phyloP scores from a whole-genome alignment of 2,888 invertebrate genomes.

The Leptothorax acervorum region DNA sequence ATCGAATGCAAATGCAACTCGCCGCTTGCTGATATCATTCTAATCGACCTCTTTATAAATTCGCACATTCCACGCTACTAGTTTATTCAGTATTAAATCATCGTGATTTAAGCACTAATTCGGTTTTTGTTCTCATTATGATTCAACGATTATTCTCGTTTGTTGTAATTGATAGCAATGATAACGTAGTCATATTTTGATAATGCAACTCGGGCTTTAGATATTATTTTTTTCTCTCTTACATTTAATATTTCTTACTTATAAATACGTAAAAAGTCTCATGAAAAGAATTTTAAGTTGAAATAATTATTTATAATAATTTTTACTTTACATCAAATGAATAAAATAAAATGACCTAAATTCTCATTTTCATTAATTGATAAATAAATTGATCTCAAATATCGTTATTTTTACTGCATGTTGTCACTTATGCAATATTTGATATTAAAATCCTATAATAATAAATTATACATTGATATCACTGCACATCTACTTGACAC shows the following conservation, averaged over 20 bases:
- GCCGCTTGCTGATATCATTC: slow-evolving; percentile 43
- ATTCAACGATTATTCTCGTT: slow-evolving; percentile 8
- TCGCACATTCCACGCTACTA: slow-evolving; percentile 26
- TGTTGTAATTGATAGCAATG: not conserved
- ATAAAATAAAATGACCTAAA: not conserved
- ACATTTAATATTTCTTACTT: no score
- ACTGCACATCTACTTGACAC: not conserved
- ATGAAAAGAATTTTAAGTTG: not conserved
- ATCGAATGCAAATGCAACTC: slow-evolving; percentile 48
- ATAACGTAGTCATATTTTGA: not conserved
- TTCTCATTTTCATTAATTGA: not conserved
- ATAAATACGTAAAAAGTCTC: not conserved
- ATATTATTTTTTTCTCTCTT: not conserved
- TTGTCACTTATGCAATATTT: not conserved
- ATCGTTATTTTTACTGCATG: not conserved
- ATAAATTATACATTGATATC: not conserved
- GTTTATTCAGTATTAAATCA: slow-evolving; percentile 39
- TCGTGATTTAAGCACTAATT: slow-evolving; percentile 33
- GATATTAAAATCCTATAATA: not conserved
- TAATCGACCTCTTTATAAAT: slow-evolving; percentile 52
- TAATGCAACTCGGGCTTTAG: not conserved
- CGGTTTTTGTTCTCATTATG: slow-evolving; percentile 27
- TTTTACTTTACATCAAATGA: not conserved
- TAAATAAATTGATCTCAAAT: not conserved
- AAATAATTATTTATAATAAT: not conserved